Conservation (phyloP, 2,888 invertebrate genomes). For the Drosophila anomalipes region DNA sequence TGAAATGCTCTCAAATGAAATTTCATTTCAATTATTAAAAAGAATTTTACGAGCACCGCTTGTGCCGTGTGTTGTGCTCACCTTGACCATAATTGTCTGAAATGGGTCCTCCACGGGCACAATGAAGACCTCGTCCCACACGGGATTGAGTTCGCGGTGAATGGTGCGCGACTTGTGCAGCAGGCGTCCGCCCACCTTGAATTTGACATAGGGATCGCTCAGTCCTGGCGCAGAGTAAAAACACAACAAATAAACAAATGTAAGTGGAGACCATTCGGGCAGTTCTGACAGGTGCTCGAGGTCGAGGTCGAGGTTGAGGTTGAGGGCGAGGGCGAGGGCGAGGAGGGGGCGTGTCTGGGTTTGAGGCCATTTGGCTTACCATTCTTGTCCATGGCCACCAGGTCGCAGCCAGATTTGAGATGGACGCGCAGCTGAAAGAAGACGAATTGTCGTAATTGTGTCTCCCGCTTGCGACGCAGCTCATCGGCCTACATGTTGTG, state of each 20-base stretch:
- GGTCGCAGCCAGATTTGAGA: conserved; percentile 93
- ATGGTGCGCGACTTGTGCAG: conserved; percentile 97
- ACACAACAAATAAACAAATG: conserved; percentile 50
- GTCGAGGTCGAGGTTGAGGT: neutral
- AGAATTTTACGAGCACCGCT: neutral
- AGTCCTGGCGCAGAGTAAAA: conserved; percentile 88
- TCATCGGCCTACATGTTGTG: conserved; percentile 87
- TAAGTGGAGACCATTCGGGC: conserved; percentile 12
- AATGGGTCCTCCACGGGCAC: conserved; percentile 97
- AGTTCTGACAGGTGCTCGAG: conserved; percentile 16
- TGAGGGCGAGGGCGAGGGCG: neutral
- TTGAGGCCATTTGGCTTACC: conserved; percentile 87
- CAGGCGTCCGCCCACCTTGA: conserved; percentile 94
- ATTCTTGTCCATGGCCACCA: conserved; percentile 97
- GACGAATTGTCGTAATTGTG: conserved; percentile 92
- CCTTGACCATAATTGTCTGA: conserved; percentile 93
- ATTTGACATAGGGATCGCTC: conserved; percentile 99
- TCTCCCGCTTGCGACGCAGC: conserved; percentile 89
- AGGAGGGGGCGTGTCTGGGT: neutral
- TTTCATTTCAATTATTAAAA: neutral
- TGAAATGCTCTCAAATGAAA: neutral
- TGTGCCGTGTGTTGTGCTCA: conserved; percentile 79
- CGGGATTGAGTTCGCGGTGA: conserved; percentile 96
- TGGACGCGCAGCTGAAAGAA: conserved; percentile 97
- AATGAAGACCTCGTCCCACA: conserved; percentile 99